Evolutionary conservation across 92 coral and sea anemone genomes (phyloP), one percentile per base, ranked within the genome.

Genomic region (Palythoa grandiflora): DNA sequence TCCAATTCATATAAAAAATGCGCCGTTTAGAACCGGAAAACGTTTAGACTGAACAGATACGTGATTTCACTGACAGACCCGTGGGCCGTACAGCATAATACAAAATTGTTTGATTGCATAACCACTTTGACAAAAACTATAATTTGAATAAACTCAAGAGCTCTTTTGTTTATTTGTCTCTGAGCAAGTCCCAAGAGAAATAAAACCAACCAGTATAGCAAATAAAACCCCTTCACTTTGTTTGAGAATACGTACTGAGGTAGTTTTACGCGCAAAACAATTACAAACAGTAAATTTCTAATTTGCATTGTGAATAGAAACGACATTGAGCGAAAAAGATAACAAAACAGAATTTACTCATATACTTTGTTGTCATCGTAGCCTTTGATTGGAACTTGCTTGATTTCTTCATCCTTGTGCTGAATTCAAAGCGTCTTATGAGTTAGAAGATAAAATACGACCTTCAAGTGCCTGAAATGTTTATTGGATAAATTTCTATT

Each of bases 171-270:
- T 68, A 61, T 68, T 79, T 65, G 59, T 28, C 14, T 66, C 50
- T 66, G 2, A 54, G 19, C 60, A 68, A 48, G 75, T 81, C 86
- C 86, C 86, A 20, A 20, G 86, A 68, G 86, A 81, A 66, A 40
- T 44, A 8, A 68, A 12, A 78, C 83, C 51, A 55, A 40, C 13
- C 55, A n/a, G 15, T 17, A 21, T 17, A 17, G 83, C 71, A 78
- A 78, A 78, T 78, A 78, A 57, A 81, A 79, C 4, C 75, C 57
- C 68, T 54, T 54, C 47, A 73, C 12, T 38, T 77, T 54, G 38
- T 57, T 11, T 81, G 51, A 16, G 19, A 9, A 4, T 20, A 66
- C 48, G 3, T 20, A 66, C 48, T 81, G 59, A 66, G 40, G 10
- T 35, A 47, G 59, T 20, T 50, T 81, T 44, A 16, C 15, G 48